phyloP scores from a whole-genome alignment of 2,797 vertebrate genomes.

The Tapirus indicus region DNA sequence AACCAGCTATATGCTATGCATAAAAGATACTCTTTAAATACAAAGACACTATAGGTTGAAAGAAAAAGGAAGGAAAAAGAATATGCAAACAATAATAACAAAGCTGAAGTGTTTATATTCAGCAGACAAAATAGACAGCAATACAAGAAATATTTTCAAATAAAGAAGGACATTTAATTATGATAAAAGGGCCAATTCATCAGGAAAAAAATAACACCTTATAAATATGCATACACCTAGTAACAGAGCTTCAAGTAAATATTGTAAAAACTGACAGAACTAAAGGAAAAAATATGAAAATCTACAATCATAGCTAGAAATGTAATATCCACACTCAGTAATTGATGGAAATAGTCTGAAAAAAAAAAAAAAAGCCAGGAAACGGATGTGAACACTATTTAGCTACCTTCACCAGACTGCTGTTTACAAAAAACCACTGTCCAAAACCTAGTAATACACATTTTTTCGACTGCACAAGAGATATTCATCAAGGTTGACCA shows the following conservation, averaged over 20 bases:
- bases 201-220: not conserved
- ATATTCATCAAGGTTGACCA: not conserved
- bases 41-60: not conserved
- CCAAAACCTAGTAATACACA: not conserved
- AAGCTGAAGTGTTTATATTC: not conserved
- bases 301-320: not conserved
- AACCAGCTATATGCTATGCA: not conserved
- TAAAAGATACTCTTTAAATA: not conserved
- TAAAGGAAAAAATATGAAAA: not conserved
- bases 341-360: not conserved
- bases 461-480: not conserved
- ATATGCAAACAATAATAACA: not conserved
- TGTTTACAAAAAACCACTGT: not conserved
- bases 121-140: not conserved
- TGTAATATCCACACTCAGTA: not conserved
- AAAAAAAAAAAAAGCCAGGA: not conserved
- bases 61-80: not conserved
- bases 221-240: not conserved
- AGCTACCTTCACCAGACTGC: not conserved
- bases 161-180: not conserved
- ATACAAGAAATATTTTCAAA: not conserved
- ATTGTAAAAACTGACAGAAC: not conserved
- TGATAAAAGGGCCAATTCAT: not conserved
- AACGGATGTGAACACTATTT: not conserved
- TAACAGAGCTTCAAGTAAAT: not conserved